These are phyloP conservation scores for Pelecanus crispus DNA, from an alignment of 2,113 vertebrate species.

Conservation along the genomic window DNA sequence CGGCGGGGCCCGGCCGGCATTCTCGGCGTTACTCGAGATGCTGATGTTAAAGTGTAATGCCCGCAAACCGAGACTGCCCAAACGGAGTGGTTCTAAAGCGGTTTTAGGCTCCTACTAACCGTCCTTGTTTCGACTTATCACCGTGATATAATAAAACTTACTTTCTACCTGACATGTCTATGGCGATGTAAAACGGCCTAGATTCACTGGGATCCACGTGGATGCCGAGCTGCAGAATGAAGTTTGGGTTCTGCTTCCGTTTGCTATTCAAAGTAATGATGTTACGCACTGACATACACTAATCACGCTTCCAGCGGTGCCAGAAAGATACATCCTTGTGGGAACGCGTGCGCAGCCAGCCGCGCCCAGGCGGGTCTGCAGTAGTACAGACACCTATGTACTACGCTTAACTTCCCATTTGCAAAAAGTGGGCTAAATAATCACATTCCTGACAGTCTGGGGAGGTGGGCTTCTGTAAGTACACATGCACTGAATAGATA, in stretches of 20 bases:
- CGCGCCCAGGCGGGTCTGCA: rapidly evolving
- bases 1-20: neutral
- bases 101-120: neutral
- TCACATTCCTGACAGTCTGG: neutral
- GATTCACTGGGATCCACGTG: neutral
- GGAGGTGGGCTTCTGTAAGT: neutral
- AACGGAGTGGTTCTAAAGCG: too few relatives aligned
- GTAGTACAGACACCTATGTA: neutral
- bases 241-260: neutral
- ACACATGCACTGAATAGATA: neutral
- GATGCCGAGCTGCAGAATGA: neutral
- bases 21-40: neutral
- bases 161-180: neutral
- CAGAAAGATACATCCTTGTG: neutral
- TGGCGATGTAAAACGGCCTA: neutral
- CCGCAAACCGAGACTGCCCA: neutral
- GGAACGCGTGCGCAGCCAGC: neutral
- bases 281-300: rapidly evolving
- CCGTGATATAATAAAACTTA: neutral
- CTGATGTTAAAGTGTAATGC: neutral
- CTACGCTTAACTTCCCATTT: neutral
- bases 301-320: neutral
- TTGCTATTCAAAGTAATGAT: neutral
- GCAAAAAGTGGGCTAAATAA: neutral
- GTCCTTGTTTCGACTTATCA: neutral